Conservation (phyloP, 2,113 vertebrate genomes). For the Mus pahari region DNA sequence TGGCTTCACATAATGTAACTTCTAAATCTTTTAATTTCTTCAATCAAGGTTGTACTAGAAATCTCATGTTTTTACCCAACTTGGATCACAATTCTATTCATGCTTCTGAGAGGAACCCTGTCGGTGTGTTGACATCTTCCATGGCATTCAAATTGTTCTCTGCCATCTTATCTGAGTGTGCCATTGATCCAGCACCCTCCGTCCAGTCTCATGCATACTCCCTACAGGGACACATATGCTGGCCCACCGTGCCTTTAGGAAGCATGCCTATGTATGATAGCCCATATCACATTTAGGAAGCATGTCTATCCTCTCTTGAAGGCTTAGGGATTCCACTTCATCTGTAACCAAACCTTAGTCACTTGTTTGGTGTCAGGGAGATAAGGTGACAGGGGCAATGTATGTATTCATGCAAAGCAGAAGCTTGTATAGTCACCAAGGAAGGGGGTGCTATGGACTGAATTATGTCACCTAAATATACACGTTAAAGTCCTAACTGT, state of each 20-base stretch:
- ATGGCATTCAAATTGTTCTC: neutral
- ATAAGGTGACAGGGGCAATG: neutral
- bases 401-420: neutral
- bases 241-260: neutral
- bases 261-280: neutral
- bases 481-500: neutral
- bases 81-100: neutral
- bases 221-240: neutral
- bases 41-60: neutral
- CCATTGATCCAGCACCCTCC: neutral
- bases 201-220: neutral
- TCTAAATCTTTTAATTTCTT: neutral
- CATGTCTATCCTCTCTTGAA: neutral
- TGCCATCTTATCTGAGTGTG: neutral
- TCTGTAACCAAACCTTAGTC: neutral
- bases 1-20: neutral
- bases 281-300: neutral
- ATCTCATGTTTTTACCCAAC: neutral
- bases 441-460: neutral
- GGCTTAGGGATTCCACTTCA: neutral
- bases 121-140: neutral
- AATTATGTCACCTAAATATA: neutral
- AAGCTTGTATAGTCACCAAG: neutral
- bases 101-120: neutral
- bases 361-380: neutral